Evolutionary conservation across 2,113 vertebrate genomes (phyloP).

Genomic region (Chlamydotis undulata): DNA sequence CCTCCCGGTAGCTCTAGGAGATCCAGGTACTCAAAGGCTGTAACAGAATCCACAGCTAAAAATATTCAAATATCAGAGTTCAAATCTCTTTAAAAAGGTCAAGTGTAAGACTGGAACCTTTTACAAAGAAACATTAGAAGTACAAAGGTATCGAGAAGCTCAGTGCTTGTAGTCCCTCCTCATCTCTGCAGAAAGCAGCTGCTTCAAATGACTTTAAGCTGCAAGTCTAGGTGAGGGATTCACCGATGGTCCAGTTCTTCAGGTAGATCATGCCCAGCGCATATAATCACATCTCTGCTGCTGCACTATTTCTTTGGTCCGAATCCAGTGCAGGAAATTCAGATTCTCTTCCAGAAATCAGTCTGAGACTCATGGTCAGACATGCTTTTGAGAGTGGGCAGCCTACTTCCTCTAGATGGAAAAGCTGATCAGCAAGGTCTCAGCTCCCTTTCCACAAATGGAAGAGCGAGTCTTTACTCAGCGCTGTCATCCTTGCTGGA

Average conservation of each 20-base stretch:
- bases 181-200: not conserved
- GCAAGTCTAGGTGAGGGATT: not conserved
- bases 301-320: not conserved
- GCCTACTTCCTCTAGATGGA: not conserved
- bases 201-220: not conserved
- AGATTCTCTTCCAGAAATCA: not conserved
- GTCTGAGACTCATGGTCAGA: not conserved
- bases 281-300: not conserved
- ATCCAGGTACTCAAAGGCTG: not conserved
- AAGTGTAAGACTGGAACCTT: not conserved
- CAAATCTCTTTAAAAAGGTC: slow-evolving; percentile 61
- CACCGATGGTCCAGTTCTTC: not conserved
- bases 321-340: not conserved
- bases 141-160: not conserved
- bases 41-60: slow-evolving; percentile 64
- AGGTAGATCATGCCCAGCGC: not conserved
- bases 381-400: not conserved
- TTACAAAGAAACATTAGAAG: not conserved
- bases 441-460: not conserved
- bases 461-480: not conserved
- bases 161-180: accelerated
- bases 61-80: slow-evolving; percentile 56
- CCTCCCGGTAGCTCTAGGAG: not conserved
- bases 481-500: not conserved
- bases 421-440: not conserved